Conservation (phyloP, 2,113 vertebrate genomes). For the Thryonomys swinderianus region DNA sequence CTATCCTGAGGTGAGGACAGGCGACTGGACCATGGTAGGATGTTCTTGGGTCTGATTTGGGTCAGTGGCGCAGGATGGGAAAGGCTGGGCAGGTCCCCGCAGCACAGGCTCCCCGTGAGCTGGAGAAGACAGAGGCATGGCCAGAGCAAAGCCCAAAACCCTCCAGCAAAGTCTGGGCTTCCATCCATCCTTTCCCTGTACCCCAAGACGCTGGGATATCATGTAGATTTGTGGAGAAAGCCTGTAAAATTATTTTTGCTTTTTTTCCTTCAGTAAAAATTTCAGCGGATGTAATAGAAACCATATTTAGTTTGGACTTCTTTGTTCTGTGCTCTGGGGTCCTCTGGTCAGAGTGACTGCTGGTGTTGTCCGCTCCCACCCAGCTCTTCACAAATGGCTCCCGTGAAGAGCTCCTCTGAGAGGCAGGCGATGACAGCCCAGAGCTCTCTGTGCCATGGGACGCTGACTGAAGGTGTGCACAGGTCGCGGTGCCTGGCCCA, state of each 20-base stretch:
- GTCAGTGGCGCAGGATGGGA: not conserved
- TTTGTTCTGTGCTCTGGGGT: conserved; percentile 22
- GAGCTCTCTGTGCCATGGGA: no score
- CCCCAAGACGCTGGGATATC: not conserved
- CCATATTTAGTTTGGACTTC: not conserved
- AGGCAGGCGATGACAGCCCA: no score
- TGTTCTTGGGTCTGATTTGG: not conserved
- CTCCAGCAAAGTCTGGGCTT: not conserved
- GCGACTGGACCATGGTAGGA: not conserved
- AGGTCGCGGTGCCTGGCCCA: no score
- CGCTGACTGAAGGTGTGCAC: no score
- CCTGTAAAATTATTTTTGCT: not conserved
- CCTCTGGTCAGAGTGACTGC: no score
- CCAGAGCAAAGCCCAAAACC: not conserved
- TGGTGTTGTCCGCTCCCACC: no score
- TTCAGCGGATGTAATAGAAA: conserved; percentile 37
- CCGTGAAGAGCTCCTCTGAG: no score
- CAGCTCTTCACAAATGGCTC: no score
- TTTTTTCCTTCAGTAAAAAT: not conserved
- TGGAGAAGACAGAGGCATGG: not conserved
- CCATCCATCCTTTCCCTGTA: not conserved
- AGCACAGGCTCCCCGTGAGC: not conserved
- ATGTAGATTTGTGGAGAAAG: not conserved
- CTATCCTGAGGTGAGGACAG: not conserved
- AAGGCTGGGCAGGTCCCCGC: not conserved